These are phyloP conservation scores for Bubalus kerabau DNA, from an alignment of 2,113 vertebrate species.

Conservation along the genomic window DNA sequence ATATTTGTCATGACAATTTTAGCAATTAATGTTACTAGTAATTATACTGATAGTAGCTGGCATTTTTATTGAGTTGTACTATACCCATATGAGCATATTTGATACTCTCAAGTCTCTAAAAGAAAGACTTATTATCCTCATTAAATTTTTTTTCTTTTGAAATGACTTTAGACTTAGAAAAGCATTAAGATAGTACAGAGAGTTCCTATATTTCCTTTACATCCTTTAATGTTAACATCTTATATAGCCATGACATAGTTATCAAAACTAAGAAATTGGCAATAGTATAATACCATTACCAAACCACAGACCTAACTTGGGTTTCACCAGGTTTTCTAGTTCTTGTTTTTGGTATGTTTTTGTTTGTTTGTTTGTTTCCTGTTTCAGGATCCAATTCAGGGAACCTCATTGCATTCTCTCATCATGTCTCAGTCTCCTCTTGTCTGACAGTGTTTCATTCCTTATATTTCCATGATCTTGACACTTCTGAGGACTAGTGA, in stretches of 20 bases:
- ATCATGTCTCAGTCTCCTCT: background rate
- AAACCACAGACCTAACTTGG: background rate
- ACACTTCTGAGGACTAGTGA: background rate
- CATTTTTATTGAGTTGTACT: background rate
- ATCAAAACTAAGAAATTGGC: background rate
- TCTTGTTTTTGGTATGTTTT: background rate
- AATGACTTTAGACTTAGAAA: background rate
- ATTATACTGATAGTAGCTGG: background rate
- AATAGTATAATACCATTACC: background rate
- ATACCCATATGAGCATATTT: background rate
- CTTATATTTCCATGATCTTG: background rate
- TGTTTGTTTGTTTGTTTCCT: no score
- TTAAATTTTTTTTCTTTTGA: background rate
- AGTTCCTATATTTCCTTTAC: background rate
- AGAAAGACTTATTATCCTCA: background rate
- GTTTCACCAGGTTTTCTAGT: background rate
- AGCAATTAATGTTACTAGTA: background rate
- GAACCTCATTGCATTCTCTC: background rate
- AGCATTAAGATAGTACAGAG: background rate
- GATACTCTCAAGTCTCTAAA: background rate
- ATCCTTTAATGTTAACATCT: background rate
- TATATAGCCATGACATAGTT: background rate
- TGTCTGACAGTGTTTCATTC: background rate
- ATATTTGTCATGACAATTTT: background rate
- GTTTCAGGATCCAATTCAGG: background rate